These are phyloP conservation scores for Mythimna ferrago DNA, from an alignment of 2,888 invertebrate genomes.

Conservation along the genomic window DNA sequence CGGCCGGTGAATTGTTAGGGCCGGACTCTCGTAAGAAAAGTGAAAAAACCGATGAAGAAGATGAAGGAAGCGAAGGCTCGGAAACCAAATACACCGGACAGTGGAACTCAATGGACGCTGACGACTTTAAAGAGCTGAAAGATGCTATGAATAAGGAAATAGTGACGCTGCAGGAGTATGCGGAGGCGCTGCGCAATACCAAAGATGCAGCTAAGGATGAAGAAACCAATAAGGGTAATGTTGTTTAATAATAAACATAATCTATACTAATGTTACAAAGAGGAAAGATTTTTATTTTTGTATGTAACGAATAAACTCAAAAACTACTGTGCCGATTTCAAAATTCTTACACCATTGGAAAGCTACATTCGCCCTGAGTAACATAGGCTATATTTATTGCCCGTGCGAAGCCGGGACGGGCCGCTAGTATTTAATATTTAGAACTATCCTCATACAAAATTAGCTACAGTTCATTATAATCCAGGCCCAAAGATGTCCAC, in stretches of 20 bases:
- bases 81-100: conserved; percentile 64
- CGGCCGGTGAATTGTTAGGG: conserved; percentile 80
- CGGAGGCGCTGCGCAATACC: conserved; percentile 77
- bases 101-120: conserved; percentile 63
- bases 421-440: too few relatives aligned
- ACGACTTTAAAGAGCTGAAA: conserved; percentile 78
- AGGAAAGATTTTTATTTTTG: too few relatives aligned
- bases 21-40: conserved; percentile 76
- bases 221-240: conserved; percentile 69
- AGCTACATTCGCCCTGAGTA: too few relatives aligned
- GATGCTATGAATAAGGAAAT: conserved; percentile 81
- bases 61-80: conserved; percentile 64
- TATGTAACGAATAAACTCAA: too few relatives aligned
- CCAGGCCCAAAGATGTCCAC: neutral
- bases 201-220: conserved; percentile 73
- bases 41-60: conserved; percentile 75
- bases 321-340: too few relatives aligned
- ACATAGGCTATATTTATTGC: too few relatives aligned
- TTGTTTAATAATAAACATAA: too few relatives aligned
- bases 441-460: neutral
- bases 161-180: conserved; percentile 78
- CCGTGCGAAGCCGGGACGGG: too few relatives aligned
- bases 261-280: too few relatives aligned
- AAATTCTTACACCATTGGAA: too few relatives aligned
- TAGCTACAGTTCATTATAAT: neutral